Conservation (phyloP, 2,113 vertebrate genomes). For the Myrmecophaga tridactyla region DNA sequence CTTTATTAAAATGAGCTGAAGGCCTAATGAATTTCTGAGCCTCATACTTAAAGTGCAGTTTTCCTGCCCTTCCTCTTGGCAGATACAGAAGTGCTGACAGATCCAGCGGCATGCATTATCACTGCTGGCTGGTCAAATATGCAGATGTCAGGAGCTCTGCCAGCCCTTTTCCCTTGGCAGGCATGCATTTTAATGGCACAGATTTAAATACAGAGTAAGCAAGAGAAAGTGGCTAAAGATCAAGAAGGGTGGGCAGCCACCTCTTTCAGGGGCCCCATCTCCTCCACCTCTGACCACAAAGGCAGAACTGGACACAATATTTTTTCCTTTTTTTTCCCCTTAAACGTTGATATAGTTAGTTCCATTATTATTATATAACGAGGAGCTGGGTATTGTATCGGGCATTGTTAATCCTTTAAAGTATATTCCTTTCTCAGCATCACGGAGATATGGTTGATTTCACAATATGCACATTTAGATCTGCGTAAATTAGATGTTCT, state of each 20-base stretch:
- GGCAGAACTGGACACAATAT: neutral
- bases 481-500: neutral
- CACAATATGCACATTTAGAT: neutral
- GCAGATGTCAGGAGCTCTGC: neutral
- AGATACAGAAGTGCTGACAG: neutral
- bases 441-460: neutral
- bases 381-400: neutral
- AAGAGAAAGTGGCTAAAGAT: neutral
- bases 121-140: neutral
- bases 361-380: neutral
- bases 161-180: neutral
- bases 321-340: no score
- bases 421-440: neutral
- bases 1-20: neutral
- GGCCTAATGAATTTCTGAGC: conserved; percentile 9
- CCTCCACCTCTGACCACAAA: neutral
- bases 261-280: neutral
- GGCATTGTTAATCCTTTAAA: neutral
- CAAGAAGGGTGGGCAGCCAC: no score
- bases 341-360: neutral
- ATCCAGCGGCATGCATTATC: accelerated
- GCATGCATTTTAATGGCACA: neutral
- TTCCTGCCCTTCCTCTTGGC: neutral
- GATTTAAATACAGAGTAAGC: neutral
- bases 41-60: neutral